phyloP scores from a whole-genome alignment of 1,140 invertebrate genomes.

The Samia ricini region DNA sequence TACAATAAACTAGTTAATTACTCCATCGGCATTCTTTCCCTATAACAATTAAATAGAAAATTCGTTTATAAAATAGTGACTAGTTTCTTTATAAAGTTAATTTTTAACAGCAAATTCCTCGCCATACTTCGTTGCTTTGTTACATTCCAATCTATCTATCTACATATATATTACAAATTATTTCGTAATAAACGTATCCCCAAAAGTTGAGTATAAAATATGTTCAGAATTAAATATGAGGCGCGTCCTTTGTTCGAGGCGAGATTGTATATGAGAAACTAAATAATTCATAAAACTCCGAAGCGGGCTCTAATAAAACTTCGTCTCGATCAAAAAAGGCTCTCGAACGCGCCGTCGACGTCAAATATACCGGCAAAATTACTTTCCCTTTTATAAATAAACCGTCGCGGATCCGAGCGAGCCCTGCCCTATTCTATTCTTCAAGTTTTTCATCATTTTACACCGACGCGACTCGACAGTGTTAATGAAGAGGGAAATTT shows the following conservation, averaged over 20 bases:
- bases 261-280: not conserved
- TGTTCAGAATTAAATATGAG: not conserved
- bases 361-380: slow-evolving; percentile 3
- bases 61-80: too few species aligned
- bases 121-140: too few species aligned
- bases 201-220: not conserved
- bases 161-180: too few species aligned
- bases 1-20: too few species aligned
- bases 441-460: slow-evolving; percentile 9
- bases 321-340: not conserved
- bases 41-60: too few species aligned
- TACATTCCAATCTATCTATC: too few species aligned
- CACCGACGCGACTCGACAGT: not conserved
- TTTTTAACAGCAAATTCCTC: too few species aligned
- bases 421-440: not conserved
- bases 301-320: not conserved
- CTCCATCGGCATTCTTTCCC: too few species aligned
- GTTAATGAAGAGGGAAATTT: slow-evolving; percentile 5
- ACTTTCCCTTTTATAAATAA: slow-evolving; percentile 5
- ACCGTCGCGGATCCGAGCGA: not conserved
- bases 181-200: not conserved
- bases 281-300: not conserved
- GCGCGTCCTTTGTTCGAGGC: not conserved
- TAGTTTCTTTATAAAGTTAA: too few species aligned
- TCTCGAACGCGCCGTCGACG: not conserved